Evolutionary conservation across 2,888 invertebrate genomes (phyloP).

Genomic region (Syrphus vitripennis): DNA sequence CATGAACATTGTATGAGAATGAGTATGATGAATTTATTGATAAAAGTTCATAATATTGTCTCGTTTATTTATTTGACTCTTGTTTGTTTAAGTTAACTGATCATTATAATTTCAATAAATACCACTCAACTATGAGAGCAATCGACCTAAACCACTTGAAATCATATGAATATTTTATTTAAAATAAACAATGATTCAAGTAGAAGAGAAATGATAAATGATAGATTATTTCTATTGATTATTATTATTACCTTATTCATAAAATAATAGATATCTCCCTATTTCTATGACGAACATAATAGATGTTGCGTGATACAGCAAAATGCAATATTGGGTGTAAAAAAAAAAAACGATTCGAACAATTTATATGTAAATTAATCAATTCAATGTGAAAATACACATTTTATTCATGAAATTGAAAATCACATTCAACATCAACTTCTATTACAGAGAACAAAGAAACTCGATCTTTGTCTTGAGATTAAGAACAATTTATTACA

Average conservation of each 20-base stretch:
- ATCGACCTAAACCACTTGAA: neutral
- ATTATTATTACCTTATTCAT: neutral
- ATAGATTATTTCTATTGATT: neutral
- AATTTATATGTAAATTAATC: slow-evolving; percentile 9
- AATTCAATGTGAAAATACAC: slow-evolving; percentile 10
- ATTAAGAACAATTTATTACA: slow-evolving; percentile 50
- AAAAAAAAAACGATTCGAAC: neutral
- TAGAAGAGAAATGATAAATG: neutral
- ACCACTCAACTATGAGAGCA: neutral
- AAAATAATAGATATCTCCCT: neutral
- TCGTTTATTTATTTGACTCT: too few species aligned
- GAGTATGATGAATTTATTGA: too few species aligned
- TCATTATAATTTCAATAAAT: too few species aligned
- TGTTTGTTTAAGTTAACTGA: too few species aligned
- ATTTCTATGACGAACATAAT: neutral
- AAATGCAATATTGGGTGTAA: neutral
- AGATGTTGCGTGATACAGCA: neutral
- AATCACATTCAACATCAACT: slow-evolving; percentile 1
- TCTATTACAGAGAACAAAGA: slow-evolving; percentile 18
- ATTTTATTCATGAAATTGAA: neutral
- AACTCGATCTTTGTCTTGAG: slow-evolving; percentile 30
- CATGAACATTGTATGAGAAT: too few species aligned
- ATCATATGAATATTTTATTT: neutral
- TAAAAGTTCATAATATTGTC: too few species aligned
- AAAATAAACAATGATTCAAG: neutral